Conservation (phyloP, 2,888 invertebrate species). For the Brachyptera risi region DNA sequence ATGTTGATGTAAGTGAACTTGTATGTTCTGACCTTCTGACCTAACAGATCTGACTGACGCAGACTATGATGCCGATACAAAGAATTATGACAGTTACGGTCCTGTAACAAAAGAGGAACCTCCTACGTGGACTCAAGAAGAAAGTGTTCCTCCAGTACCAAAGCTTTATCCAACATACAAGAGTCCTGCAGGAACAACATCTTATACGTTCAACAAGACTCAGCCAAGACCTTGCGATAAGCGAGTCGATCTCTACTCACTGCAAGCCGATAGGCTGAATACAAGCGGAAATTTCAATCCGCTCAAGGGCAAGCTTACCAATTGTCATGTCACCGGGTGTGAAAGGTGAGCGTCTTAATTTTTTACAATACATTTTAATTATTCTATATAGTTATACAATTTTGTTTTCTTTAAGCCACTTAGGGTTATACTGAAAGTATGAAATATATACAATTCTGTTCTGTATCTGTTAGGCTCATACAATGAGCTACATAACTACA, state of each 20-base stretch:
- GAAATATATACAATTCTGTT: too few species aligned
- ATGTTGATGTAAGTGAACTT: too few species aligned
- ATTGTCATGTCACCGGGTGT: slow-evolving; percentile 82
- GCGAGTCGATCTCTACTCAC: slow-evolving; percentile 78
- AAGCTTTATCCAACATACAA: background rate
- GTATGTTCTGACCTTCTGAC: too few species aligned
- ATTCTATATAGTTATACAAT: too few species aligned
- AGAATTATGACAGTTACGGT: slow-evolving; percentile 28
- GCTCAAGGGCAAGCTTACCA: slow-evolving; percentile 81
- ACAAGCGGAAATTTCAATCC: slow-evolving; percentile 76
- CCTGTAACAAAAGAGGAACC: slow-evolving; percentile 2
- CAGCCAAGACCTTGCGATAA: slow-evolving; percentile 73
- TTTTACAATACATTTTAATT: too few species aligned
- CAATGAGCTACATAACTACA: too few species aligned
- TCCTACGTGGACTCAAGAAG: slow-evolving; percentile 15
- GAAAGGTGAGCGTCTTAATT: slow-evolving; percentile 77
- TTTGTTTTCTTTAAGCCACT: too few species aligned
- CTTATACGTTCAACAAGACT: slow-evolving; percentile 29
- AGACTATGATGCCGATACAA: slow-evolving; percentile 40
- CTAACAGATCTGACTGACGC: background rate
- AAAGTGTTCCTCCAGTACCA: background rate
- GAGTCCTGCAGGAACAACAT: slow-evolving; percentile 17
- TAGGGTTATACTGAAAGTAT: too few species aligned
- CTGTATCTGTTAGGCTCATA: too few species aligned
- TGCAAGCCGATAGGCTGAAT: slow-evolving; percentile 76